Base-by-base conservation (phyloP, 1,140 invertebrate genomes). In the Myzus persicae region DNA sequence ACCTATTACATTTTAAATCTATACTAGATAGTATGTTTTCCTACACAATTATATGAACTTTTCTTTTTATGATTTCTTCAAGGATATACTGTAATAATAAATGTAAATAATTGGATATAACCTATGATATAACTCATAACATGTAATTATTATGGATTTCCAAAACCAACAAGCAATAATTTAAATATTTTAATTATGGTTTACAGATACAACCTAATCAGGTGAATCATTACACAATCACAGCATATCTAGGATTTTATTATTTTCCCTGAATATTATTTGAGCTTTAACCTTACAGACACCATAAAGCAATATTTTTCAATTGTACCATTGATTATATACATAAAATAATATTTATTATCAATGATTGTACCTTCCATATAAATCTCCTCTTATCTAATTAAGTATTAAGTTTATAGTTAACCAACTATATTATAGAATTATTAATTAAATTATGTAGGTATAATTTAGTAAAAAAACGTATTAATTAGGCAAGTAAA, bases 111-210 rank as follows among this genome's bases (percentile, higher is more conserved):
- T 90, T 59, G 48, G 5, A 90, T 54, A 59, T 22, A 88, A 48
- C 26, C 11, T 88, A 51, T 51, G 22, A 51, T 51, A 51, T n/a
- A n/a, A 76, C 59, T n/a, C 59, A 90, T 40, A 88, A 36, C 14
- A 36, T 90, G 26, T 59, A 59, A 59, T 90, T 90, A 90, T 40
- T 90, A 90, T 67, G 7, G 51, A 20, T 42, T 90, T 90, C 89
- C 22, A 67, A 26, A 67, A 93, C 8, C 31, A 46, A 81, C 22
- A 67, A 59, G 48, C 40, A 54, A 42, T 42, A 67, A 94, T 84
- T 81, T 59, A 84, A 48, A 93, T 0, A 36, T 54, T n/a, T 91
- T 44, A 93, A 94, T 91, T 85, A 90, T 91, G 7, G 36, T 93
- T 48, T 36, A 93, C 22, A 42, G 24, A 42, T 76, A 93, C 38